These are phyloP conservation scores for Tor tambroides DNA, from an alignment of 2,113 vertebrate species.

Conservation along the genomic window DNA sequence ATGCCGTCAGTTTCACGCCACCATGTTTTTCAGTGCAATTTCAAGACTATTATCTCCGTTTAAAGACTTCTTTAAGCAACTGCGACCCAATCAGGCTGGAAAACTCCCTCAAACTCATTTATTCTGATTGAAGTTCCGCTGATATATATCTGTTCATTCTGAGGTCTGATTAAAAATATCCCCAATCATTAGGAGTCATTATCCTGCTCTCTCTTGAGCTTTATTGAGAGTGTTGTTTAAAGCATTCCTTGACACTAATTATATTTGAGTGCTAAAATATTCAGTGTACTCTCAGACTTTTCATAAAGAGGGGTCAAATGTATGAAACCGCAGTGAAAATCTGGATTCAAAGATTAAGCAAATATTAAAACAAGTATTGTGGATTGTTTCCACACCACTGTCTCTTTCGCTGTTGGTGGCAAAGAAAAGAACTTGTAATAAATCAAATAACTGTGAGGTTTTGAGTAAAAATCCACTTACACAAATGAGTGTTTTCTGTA, in stretches of 20 bases:
- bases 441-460: background rate
- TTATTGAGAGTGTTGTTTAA: background rate
- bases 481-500: too few relatives aligned
- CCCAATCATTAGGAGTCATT: background rate
- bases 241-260: background rate
- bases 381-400: background rate
- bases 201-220: background rate
- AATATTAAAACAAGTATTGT: background rate
- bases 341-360: background rate
- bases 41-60: background rate
- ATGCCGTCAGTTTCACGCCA: background rate
- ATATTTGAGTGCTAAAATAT: background rate
- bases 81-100: background rate
- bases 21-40: slow-evolving; percentile 25
- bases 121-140: background rate
- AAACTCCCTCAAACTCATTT: background rate
- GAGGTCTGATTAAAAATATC: background rate
- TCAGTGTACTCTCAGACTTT: background rate
- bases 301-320: background rate
- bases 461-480: background rate
- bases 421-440: background rate
- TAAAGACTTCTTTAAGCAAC: slow-evolving; percentile 13
- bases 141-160: slow-evolving; percentile 2
- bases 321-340: background rate
- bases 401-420: background rate